phyloP scores from a whole-genome alignment of 2,888 invertebrate genomes.

The Drosophila lutescens region DNA sequence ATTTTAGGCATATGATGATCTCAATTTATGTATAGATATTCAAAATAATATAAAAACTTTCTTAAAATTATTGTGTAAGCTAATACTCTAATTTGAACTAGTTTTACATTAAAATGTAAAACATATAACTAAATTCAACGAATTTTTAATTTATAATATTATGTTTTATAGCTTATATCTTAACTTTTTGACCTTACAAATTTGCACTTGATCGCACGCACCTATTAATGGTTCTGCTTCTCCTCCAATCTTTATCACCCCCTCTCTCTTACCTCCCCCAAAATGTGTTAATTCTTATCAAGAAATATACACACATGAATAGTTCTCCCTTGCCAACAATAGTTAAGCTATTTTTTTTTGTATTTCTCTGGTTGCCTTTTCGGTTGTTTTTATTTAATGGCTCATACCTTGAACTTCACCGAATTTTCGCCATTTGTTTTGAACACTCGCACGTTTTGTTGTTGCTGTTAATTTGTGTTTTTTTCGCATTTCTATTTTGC shows the following conservation, averaged over 20 bases:
- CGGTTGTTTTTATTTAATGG: slow-evolving; percentile 59
- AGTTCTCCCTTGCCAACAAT: slow-evolving; percentile 35
- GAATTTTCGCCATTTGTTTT: slow-evolving; percentile 80
- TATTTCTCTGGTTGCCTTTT: slow-evolving; percentile 15
- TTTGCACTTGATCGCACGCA: slow-evolving; percentile 17
- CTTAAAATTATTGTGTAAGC: no score
- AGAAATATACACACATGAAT: background rate
- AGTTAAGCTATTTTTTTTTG: slow-evolving; percentile 53
- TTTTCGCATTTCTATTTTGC: slow-evolving; percentile 64
- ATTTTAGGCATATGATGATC: no score
- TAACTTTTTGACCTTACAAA: background rate
- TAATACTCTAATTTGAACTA: no score
- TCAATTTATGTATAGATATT: no score
- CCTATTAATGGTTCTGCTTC: slow-evolving; percentile 11
- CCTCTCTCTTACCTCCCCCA: background rate
- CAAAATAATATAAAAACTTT: background rate
- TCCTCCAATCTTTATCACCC: background rate
- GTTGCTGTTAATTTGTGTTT: slow-evolving; percentile 46
- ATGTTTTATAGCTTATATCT: no score
- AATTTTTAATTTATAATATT: no score
- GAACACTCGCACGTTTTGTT: slow-evolving; percentile 63
- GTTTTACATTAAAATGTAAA: no score
- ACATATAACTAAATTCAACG: no score
- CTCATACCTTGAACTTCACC: slow-evolving; percentile 83
- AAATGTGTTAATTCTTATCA: slow-evolving; percentile 19